Base-by-base conservation (phyloP, 2,797 vertebrate genomes). In the Cottoperca gobio region DNA sequence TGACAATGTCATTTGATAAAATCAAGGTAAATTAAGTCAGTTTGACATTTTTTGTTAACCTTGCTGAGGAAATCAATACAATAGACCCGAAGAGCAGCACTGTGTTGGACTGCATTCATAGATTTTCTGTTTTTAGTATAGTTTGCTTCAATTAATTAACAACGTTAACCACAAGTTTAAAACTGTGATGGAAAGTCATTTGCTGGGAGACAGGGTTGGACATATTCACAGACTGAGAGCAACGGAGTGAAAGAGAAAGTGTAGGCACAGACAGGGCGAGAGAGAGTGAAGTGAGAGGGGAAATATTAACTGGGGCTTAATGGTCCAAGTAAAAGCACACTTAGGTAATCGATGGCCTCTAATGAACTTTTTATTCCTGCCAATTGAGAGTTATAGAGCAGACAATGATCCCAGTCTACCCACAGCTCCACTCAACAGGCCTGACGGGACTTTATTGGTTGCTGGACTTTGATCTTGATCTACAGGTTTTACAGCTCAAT, bases 301-400 rank as follows among this genome's bases (percentile, higher is more conserved):
- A 84, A 77, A 78, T 84, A 81, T 90, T 83, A 86, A 88, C 64
- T 53, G 57, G 52, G 55, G 65, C 79, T 79, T 91, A 90, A 91
- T 90, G 88, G 83, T 57, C 82, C 86, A 85, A 85, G 82, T 79
- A 79, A 88, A 85, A 86, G 86, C 57, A 78, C 87, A 89, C 87
- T 88, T 88, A 89, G 70, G 63, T 83, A 87, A 89, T 88, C 83
- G 45, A 88, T 89, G 83, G 74, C 69, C 86, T 87, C 62, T 80
- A 85, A 88, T 87, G 39, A 89, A 88, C 70, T 82, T 86, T 87
- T 86, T 88, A 88, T 90, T 89, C 72, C 72, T 76, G 83, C 69
- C 84, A 74, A 74, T 85, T 83, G 79, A 89, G 77, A 87, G 64
- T 69, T 62, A 88, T 72, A 10, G 60, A 84, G 68, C 53, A 72